These are phyloP conservation scores for Tamias sibiricus DNA, from an alignment of 2,113 vertebrate species.

Conservation along the genomic window DNA sequence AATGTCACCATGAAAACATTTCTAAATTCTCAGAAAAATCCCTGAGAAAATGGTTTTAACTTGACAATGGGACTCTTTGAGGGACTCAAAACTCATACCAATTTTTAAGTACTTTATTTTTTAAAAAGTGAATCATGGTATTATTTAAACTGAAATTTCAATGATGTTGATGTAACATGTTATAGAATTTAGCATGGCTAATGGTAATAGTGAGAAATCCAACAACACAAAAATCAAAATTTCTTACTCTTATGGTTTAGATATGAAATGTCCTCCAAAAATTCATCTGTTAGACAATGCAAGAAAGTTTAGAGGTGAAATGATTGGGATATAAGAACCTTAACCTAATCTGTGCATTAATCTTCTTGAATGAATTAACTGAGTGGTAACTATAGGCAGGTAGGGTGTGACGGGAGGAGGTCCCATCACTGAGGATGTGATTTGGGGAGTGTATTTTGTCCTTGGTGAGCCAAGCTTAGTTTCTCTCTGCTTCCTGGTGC, in stretches of 20 bases:
- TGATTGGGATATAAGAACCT: no score
- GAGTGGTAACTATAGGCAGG: no score
- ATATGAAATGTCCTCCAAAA: no score
- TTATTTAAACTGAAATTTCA: background rate
- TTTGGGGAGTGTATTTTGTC: no score
- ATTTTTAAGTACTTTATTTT: background rate
- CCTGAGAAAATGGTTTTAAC: background rate
- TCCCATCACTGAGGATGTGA: fast-evolving
- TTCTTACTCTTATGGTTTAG: background rate
- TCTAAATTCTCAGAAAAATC: background rate
- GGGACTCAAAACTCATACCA: background rate
- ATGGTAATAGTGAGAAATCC: background rate
- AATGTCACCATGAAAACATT: background rate
- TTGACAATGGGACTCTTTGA: background rate
- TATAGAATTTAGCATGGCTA: background rate
- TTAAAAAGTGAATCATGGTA: background rate
- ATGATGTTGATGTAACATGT: background rate
- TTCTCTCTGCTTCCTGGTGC: no score
- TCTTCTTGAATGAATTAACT: no score
- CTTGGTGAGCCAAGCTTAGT: no score
- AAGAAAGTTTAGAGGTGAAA: no score
- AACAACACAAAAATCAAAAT: background rate
- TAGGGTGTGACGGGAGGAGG: no score
- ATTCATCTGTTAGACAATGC: no score
- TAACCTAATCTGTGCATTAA: no score